phyloP scores from a whole-genome alignment of 64 coral and sea anemone species.

The Hydrozoanthus tunicans region DNA sequence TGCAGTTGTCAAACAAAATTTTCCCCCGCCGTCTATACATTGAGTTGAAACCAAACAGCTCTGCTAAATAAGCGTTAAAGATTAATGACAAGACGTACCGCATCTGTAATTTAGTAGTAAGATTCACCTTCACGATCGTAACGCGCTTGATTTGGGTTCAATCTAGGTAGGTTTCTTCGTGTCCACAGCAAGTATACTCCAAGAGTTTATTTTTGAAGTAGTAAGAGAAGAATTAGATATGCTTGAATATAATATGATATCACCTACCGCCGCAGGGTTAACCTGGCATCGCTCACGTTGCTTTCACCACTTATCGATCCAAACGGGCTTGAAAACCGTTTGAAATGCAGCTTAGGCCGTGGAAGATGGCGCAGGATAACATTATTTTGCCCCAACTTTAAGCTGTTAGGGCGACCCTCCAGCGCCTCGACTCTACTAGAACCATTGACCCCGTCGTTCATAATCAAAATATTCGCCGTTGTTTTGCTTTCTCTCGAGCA shows the following conservation, averaged over 20 bases:
- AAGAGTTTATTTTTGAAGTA: neutral
- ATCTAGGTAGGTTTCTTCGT: neutral
- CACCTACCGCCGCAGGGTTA: constrained; percentile 48
- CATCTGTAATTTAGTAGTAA: constrained; percentile 18
- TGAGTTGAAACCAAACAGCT: constrained; percentile 30
- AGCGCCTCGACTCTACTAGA: neutral
- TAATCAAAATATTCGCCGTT: constrained; percentile 33
- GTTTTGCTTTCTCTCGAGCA: constrained; percentile 10
- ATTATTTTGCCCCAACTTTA: constrained; percentile 27
- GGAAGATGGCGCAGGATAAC: constrained; percentile 37
- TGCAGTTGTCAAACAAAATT: constrained; percentile 1
- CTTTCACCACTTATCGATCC: constrained; percentile 16
- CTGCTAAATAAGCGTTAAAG: constrained; percentile 40
- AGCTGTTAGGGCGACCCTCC: neutral
- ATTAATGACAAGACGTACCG: constrained; percentile 17
- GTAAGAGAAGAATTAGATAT: neutral
- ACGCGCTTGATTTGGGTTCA: neutral
- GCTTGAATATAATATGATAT: neutral
- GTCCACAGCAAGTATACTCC: too few relatives aligned
- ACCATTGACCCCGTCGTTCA: constrained; percentile 5
- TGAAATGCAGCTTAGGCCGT: constrained; percentile 34
- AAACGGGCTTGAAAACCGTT: constrained; percentile 49
- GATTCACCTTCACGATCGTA: neutral
- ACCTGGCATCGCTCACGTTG: constrained; percentile 9
- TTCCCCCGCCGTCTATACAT: neutral